Conservation (phyloP, 2,888 invertebrate genomes). For the Ectobius pallidus region DNA sequence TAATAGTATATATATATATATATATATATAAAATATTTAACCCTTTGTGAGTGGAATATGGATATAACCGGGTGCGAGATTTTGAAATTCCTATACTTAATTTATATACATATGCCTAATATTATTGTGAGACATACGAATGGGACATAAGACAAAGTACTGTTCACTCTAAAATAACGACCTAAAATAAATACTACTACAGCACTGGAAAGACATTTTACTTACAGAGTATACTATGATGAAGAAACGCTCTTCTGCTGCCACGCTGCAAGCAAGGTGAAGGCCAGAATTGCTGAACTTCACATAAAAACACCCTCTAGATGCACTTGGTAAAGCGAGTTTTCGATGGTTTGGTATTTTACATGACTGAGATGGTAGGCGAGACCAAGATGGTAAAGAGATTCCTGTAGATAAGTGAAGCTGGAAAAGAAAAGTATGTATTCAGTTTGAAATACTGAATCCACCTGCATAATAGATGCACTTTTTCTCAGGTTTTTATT, state of each 20-base stretch:
- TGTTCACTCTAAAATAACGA: too few relatives aligned
- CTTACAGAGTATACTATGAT: constrained; percentile 61
- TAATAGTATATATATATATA: too few relatives aligned
- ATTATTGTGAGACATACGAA: too few relatives aligned
- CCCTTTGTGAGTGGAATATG: too few relatives aligned
- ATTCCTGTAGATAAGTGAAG: not conserved
- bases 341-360: constrained; percentile 64
- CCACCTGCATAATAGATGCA: too few relatives aligned
- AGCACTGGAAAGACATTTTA: constrained; percentile 14
- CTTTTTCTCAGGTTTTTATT: too few relatives aligned
- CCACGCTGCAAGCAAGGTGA: constrained; percentile 61
- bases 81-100: too few relatives aligned
- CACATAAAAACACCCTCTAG: constrained; percentile 58
- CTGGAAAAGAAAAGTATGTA: not conserved
- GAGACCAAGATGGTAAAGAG: constrained; percentile 55
- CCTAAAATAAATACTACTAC: not conserved
- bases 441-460: too few relatives aligned
- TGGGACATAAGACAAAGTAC: too few relatives aligned
- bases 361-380: constrained; percentile 63
- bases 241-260: constrained; percentile 58
- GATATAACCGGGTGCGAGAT: too few relatives aligned
- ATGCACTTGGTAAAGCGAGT: constrained; percentile 54
- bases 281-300: constrained; percentile 60
- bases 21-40: too few relatives aligned
- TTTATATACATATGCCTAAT: too few relatives aligned